These are phyloP conservation scores for Oreamnos americanus DNA, from an alignment of 2,113 vertebrate species.

Conservation along the genomic window DNA sequence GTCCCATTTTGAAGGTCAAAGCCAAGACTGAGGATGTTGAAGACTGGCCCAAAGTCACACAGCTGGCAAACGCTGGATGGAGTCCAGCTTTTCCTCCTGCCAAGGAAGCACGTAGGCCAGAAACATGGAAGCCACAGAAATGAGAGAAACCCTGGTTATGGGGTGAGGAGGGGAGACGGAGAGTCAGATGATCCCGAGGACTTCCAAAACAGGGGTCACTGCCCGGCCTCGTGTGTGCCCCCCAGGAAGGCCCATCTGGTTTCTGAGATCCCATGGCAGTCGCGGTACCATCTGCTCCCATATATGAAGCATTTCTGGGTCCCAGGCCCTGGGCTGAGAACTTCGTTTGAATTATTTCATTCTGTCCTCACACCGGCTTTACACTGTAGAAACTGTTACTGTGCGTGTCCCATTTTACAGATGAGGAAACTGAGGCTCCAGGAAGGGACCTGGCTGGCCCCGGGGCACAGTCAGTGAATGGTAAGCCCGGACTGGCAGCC, in stretches of 20 bases:
- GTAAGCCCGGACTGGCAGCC: neutral
- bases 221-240: neutral
- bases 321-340: neutral
- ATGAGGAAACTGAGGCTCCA: neutral
- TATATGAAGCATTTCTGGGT: neutral
- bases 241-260: neutral
- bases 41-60: neutral
- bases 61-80: neutral
- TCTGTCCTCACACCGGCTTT: neutral
- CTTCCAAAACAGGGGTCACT: neutral
- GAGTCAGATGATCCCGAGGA: neutral
- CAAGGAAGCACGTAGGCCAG: neutral
- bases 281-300: neutral
- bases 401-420: neutral
- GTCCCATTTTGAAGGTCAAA: neutral
- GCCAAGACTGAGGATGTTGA: neutral
- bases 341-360: neutral
- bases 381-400: neutral
- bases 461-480: neutral
- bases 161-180: neutral
- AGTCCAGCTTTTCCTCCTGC: neutral
- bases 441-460: neutral
- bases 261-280: accelerated
- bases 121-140: neutral
- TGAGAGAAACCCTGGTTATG: neutral